These are phyloP conservation scores for Wiebesia pumilae DNA, from an alignment of 1,140 invertebrate genomes.

Conservation along the genomic window DNA sequence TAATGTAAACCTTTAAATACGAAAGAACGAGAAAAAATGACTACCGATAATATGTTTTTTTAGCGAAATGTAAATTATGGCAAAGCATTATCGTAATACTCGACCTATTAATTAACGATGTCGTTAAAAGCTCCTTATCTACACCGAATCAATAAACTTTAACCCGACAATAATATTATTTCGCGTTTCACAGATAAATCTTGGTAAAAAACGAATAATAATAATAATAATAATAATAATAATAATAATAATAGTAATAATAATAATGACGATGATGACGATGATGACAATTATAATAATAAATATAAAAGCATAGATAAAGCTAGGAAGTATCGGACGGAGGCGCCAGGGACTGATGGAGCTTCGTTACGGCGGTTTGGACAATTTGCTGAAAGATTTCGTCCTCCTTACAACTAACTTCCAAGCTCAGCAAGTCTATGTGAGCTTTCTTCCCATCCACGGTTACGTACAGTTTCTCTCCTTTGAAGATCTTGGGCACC, in stretches of 20 bases:
- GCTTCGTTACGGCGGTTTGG: conserved; percentile 88
- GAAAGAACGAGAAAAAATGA: neutral
- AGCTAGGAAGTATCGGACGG: conserved; percentile 68
- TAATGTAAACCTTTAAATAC: no score
- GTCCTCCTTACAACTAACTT: conserved; percentile 88
- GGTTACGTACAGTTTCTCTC: conserved; percentile 89
- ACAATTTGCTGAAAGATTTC: conserved; percentile 89
- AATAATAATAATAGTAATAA: no score
- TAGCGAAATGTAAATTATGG: neutral
- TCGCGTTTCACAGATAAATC: neutral
- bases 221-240: neutral
- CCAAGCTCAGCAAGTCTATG: conserved; percentile 88
- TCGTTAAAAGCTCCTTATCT: neutral
- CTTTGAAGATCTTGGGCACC: conserved; percentile 95
- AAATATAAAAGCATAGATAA: no score
- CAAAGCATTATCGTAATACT: neutral
- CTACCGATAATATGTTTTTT: neutral
- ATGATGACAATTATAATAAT: no score
- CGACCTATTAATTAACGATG: neutral
- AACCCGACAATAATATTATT: neutral
- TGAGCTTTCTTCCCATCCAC: conserved; percentile 90
- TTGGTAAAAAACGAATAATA: neutral
- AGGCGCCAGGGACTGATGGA: conserved; percentile 90
- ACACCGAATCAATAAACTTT: neutral
- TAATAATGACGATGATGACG: no score